Conservation (phyloP, 1,140 invertebrate species). For the Euwallacea similis region DNA sequence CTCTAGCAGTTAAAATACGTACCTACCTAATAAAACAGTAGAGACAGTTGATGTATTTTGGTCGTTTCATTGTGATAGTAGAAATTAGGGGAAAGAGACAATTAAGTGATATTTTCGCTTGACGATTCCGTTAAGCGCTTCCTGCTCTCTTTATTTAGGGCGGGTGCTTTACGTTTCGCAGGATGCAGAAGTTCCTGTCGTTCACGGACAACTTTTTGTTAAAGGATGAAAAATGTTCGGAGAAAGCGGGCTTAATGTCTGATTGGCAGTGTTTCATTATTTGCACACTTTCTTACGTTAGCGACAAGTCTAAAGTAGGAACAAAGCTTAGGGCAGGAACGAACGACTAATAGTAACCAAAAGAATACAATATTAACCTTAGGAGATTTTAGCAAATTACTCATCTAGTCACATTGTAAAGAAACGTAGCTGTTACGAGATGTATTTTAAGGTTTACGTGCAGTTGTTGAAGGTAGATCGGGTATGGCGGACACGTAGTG, state of each 20-base stretch:
- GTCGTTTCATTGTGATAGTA: constrained; percentile 51
- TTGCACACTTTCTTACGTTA: too few species aligned
- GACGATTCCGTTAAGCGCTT: constrained; percentile 1
- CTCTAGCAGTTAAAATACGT: constrained; percentile 17
- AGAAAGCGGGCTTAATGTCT: too few species aligned
- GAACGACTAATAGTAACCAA: constrained; percentile 14
- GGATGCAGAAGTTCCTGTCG: constrained; percentile 9
- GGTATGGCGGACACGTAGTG: too few species aligned
- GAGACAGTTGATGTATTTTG: constrained; percentile 42
- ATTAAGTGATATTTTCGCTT: constrained; percentile 40
- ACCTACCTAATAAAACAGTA: constrained; percentile 12
- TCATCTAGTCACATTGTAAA: constrained; percentile 34
- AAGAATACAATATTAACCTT: constrained; percentile 33
- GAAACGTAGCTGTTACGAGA: constrained; percentile 14
- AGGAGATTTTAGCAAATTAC: constrained; percentile 23
- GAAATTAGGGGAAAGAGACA: constrained; percentile 40
- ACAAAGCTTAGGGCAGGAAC: too few species aligned
- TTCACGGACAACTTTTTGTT: background rate
- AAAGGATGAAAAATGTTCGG: too few species aligned
- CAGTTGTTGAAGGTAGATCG: background rate
- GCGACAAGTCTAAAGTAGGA: too few species aligned
- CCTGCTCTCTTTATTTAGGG: constrained; percentile 8
- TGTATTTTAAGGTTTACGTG: constrained; percentile 10
- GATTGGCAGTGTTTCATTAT: too few species aligned
- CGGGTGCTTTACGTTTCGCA: background rate